Base-by-base conservation (phyloP, 2,797 vertebrate species). In the Fistularia commersonii region DNA sequence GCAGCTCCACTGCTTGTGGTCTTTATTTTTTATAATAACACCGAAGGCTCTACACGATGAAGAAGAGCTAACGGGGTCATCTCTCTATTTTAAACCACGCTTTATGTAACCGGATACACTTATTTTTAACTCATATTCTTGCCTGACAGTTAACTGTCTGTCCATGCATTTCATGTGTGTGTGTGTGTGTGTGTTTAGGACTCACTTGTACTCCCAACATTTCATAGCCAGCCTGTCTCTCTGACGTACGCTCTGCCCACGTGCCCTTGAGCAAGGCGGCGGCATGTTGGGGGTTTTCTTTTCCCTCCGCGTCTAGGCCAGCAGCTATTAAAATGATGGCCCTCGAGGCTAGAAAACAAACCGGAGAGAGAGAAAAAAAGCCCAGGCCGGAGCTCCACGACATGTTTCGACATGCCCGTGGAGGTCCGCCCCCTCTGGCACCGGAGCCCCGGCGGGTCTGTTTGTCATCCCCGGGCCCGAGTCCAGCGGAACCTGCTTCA, bases 61-160 rank as follows among this genome's bases (percentile, higher is more conserved):
- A 70, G 64, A 11, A 56, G 69, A 79, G 60, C 77, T 70, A 80
- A 76, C 48, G 74, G 76, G 83, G 81, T 78, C 86, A 81, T 81
- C 81, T 69, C 57, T 74, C 83, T 87, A 86, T 89, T 90, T 89
- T 71, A 81, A 83, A 88, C 71, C 88, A 82, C 79, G 88, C 87
- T 89, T 89, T 90, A 87, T 89, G 89, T 86, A 89, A 90, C 79
- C 55, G 77, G 88, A 90, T 87, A 78, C 81, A 79, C 84, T 91
- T 92, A 91, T 92, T 90, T 91, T 88, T 87, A 89, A 89, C 87
- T 67, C 72, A 80, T 88, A 89, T 89, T 85, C 84, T 89, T 89
- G 86, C 78, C 74, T 84, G 74, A 83, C 87, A 86, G 80, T 83
- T 87, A 80, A 88, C 81, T 64, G 87, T 88, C 86, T 89, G 82